Evolutionary conservation across 2,113 vertebrate species (phyloP).

Genomic region (Mobula hypostoma): DNA sequence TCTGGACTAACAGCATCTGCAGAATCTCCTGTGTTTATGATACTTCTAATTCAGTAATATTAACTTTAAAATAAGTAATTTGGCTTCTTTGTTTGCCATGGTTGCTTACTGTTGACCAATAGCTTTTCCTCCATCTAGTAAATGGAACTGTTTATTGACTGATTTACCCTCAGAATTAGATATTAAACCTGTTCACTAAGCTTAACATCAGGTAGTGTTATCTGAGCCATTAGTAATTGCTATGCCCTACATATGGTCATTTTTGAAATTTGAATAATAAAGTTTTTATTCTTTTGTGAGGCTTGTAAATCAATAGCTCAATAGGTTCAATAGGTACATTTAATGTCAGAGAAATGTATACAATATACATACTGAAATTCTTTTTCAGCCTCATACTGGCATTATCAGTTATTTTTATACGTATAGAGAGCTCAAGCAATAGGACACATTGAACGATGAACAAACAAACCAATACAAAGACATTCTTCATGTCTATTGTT

Average conservation of each 20-base stretch:
- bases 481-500: neutral
- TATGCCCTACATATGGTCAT: neutral
- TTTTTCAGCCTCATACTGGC: too few relatives aligned
- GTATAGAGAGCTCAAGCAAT: neutral
- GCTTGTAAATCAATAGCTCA: neutral
- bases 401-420: too few relatives aligned
- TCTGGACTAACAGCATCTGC: too few relatives aligned
- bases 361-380: too few relatives aligned
- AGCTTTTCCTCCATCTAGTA: neutral
- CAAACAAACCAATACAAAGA: neutral
- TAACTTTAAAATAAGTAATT: neutral
- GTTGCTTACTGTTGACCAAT: neutral
- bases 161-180: constrained; percentile 3
- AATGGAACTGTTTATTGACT: neutral
- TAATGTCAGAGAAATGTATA: too few relatives aligned
- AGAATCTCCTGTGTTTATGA: neutral
- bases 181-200: neutral
- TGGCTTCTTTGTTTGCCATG: neutral
- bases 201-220: neutral
- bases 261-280: neutral
- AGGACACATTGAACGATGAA: neutral
- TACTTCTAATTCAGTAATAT: neutral
- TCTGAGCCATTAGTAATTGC: neutral
- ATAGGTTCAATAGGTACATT: too few relatives aligned
- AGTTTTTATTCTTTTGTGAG: neutral